phyloP scores from a whole-genome alignment of 2,888 invertebrate genomes.

The Balanococcus diminutus region DNA sequence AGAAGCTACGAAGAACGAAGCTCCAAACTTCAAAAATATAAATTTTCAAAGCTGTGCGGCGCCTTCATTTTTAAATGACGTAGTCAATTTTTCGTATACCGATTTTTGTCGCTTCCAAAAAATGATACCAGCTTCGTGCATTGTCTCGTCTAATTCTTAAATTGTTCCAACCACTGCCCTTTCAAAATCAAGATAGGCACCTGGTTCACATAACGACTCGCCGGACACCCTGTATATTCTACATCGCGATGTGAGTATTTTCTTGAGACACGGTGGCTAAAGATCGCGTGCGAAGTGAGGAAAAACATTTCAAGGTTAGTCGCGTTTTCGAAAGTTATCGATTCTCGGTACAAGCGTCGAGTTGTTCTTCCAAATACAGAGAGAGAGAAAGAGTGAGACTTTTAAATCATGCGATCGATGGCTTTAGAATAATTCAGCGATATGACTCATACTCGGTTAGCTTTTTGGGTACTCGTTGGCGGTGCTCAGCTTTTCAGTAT shows the following conservation, averaged over 20 bases:
- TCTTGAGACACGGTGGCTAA: not conserved
- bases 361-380: not conserved
- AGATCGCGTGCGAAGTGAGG: not conserved
- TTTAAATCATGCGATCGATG: constrained; percentile 43
- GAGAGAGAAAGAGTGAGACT: not conserved
- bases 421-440: not conserved
- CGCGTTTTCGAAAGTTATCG: constrained; percentile 8
- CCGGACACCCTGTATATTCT: not conserved
- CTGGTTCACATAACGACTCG: too few species aligned
- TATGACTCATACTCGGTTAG: constrained; percentile 23
- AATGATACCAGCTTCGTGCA: too few species aligned
- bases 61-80: too few species aligned
- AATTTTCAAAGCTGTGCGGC: too few species aligned
- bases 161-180: too few species aligned
- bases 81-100: too few species aligned
- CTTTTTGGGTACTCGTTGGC: constrained; percentile 1
- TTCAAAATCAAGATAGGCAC: too few species aligned
- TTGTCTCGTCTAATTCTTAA: too few species aligned
- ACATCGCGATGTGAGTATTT: not conserved
- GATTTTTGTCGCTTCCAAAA: too few species aligned
- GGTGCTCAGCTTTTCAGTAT: constrained; percentile 14
- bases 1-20: too few species aligned
- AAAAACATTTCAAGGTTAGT: constrained; percentile 25
- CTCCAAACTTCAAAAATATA: too few species aligned
- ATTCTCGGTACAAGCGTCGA: not conserved